These are phyloP conservation scores for Epinephelus fuscoguttatus DNA, from an alignment of 2,113 vertebrate genomes.

Conservation along the genomic window DNA sequence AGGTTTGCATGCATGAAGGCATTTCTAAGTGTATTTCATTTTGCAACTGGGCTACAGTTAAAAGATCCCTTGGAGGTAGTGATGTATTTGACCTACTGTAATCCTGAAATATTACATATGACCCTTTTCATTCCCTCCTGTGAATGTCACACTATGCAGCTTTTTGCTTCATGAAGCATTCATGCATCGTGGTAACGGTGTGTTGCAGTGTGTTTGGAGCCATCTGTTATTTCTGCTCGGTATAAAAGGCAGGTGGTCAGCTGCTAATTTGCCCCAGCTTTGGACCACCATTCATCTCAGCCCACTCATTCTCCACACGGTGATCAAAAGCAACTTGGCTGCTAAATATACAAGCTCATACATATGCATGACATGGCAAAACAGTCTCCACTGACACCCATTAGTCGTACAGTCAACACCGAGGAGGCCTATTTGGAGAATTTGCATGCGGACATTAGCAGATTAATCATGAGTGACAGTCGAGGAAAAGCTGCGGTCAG, in stretches of 20 bases:
- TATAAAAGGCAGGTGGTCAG: conserved; percentile 74
- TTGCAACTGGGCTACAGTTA: not conserved
- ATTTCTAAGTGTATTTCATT: not conserved
- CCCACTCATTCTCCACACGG: conserved; percentile 67
- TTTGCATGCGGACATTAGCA: conserved; percentile 82
- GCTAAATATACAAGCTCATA: conserved; percentile 81
- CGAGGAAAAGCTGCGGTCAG: conserved; percentile 63
- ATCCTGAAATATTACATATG: not conserved
- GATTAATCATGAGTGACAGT: conserved; percentile 85
- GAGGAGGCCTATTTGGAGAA: conserved; percentile 71
- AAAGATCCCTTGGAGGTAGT: not conserved
- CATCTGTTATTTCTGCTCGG: conserved; percentile 62
- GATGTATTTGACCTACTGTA: not conserved
- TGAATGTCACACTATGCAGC: not conserved
- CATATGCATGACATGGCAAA: conserved; percentile 83
- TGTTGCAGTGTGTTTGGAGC: conserved; percentile 39
- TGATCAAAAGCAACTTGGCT: conserved; percentile 80
- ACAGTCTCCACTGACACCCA: conserved; percentile 75
- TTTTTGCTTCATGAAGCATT: conserved; percentile 1
- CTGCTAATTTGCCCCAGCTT: conserved; percentile 63
- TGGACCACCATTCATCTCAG: conserved; percentile 64
- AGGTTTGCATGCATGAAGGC: not conserved
- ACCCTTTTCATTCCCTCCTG: not conserved
- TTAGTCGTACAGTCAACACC: conserved; percentile 74
- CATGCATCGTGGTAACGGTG: conserved; percentile 9